Evolutionary conservation across 2,888 invertebrate species (phyloP), one percentile per base, ranked within the genome.

Genomic region (Hemistola chrysoprasaria): DNA sequence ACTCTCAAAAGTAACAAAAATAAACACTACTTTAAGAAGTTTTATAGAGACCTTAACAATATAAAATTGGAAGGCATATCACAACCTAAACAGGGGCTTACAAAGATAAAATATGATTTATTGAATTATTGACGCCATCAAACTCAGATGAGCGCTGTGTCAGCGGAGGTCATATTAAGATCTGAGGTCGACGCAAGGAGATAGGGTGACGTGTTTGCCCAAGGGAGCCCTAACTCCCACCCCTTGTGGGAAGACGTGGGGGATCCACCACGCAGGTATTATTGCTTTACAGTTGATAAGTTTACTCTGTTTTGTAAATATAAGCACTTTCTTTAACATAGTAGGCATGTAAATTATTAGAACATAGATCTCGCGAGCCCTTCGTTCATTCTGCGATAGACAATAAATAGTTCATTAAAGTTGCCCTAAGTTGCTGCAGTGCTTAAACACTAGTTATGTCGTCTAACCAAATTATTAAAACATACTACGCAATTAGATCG

Each of bases 161-260:
- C 50, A 53, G 50, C 45, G 40, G 47, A 56, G 47, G 55, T 56
- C 53, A 59, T 59, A 56, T 53, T 60, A 55, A 53, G 54, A 52
- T 47, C 49, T 35, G 50, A 55, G 55, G 53, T 51, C 49, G 47
- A 37, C 43, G 47, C 45, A 50, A 50, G 49, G 47, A 50, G 50
- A 33, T 36, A 41, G 47, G 39, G 40, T 51, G 48, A 40, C 48
- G 42, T 62, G 61, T 69, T 67, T 63, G 47, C 45, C 49, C 53
- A 53, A 38, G 42, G 47, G 43, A 47, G 49, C 20, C 39, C 16
- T 16, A 16, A 34, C 36, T 9, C 6, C 30, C 24, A 3, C 29
- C 24, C 9, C 28, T 8, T 41, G 30, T 44, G 48, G 36, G 38
- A 28, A 46, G 46, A 40, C 47, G 41, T 44, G 43, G 50, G 49